Evolutionary conservation across 1,140 invertebrate species (phyloP).

Genomic region (Parapsyche elsis): DNA sequence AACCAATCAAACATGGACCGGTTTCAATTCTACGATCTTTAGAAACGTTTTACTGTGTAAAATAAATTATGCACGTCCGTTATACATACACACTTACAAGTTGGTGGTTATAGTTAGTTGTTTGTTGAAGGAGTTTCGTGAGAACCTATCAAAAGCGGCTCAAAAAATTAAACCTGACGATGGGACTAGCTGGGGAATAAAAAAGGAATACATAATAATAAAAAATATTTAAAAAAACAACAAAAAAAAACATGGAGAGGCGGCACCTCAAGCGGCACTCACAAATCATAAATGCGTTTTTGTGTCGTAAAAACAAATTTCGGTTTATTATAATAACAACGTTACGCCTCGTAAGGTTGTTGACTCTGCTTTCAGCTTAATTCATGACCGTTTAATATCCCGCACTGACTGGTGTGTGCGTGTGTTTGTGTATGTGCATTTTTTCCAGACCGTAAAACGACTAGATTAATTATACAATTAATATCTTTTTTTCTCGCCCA

Average conservation of each 20-base stretch:
- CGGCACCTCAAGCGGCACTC: neutral
- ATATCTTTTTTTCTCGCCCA: conserved; percentile 8
- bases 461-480: conserved; percentile 26
- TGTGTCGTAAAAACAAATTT: conserved; percentile 26
- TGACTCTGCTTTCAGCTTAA: conserved; percentile 11
- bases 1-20: no score
- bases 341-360: conserved; percentile 18
- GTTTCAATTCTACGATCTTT: no score
- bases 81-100: neutral
- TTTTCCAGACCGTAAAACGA: neutral
- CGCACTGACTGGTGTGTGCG: neutral
- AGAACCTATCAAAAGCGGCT: neutral
- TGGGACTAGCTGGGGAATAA: no score
- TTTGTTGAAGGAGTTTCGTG: conserved; percentile 3
- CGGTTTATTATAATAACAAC: conserved; percentile 17
- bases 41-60: neutral
- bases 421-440: neutral
- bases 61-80: conserved; percentile 29
- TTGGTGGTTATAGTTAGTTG: neutral
- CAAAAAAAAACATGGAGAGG: no score
- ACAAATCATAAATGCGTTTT: conserved; percentile 26
- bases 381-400: conserved; percentile 14
- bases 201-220: no score
- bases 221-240: no score
- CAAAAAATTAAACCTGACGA: neutral